Percentiles rank a stretch among this genome's conserved stretches.
Conservation (phyloP, 2,797 vertebrate species). For the Coluber constrictor region DNA sequence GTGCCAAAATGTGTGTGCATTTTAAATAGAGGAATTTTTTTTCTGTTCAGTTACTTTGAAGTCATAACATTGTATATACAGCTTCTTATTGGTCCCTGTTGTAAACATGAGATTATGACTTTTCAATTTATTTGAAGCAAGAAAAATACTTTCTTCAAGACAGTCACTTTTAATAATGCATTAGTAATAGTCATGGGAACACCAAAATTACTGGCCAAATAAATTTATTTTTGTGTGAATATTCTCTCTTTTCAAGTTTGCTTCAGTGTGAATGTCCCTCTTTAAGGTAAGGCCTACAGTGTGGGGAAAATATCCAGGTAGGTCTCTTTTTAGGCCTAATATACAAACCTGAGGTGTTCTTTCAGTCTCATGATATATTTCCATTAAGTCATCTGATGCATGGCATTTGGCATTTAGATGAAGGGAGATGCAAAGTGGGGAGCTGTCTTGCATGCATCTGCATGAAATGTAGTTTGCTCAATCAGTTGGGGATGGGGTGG, state of each 20-base stretch:
- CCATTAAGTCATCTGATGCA: slow-evolving; percentile 76
- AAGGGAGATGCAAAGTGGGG: slow-evolving; percentile 28
- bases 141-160: slow-evolving; percentile 52
- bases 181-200: slow-evolving; percentile 60
- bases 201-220: slow-evolving; percentile 70
- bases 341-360: slow-evolving; percentile 63
- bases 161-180: slow-evolving; percentile 61
- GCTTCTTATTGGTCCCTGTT: slow-evolving; percentile 34
- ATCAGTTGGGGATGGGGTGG: slow-evolving; percentile 55
- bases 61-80: slow-evolving; percentile 42
- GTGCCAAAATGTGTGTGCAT: slow-evolving; percentile 39
- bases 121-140: slow-evolving; percentile 47
- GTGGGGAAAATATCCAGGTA: slow-evolving; percentile 76
- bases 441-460: slow-evolving; percentile 73
- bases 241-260: slow-evolving; percentile 83
- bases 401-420: slow-evolving; percentile 69
- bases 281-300: slow-evolving; percentile 79
- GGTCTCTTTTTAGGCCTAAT: slow-evolving; percentile 74
- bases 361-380: slow-evolving; percentile 72
- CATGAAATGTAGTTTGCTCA: slow-evolving; percentile 73
- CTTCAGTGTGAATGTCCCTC: slow-evolving; percentile 81
- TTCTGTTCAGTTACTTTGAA: slow-evolving; percentile 46
- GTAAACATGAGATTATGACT: slow-evolving; percentile 50
- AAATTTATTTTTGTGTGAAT: slow-evolving; percentile 78
- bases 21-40: slow-evolving; percentile 49